Base-by-base conservation (phyloP, 2,113 vertebrate genomes). In the Syrmaticus mikado region DNA sequence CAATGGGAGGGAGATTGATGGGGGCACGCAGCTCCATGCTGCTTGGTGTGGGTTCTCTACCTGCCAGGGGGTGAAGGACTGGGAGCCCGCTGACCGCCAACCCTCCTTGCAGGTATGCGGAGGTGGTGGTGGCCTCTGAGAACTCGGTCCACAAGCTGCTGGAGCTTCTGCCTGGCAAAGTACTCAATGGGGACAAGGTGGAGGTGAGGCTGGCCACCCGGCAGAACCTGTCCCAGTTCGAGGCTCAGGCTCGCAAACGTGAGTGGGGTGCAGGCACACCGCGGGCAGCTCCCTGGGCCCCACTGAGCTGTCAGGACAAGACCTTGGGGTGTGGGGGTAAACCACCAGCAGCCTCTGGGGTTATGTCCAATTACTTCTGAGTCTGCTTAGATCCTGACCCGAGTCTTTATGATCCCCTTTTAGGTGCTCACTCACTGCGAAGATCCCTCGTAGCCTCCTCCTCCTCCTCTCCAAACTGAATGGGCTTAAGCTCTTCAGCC, bases 241-340 rank as follows among this genome's bases (percentile, higher is more conserved):
- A 99, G 97, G 98, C 98, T 5, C 95, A 98, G 96, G 98, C 98
- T 97, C 98, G 98, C 94, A 99, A 99, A 98, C 98, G 99, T 99
- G 98, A 99, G 98, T 94, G 84, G 1, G 46, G 45, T 5, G 1
- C 27, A 27, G 36, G 52, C 40, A 6, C 1, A 1, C 24, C 1
- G 5, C 1, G 18, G 43, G 80, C 15, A 45, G 3, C 68, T n/a
- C 85, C 74, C 13, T 18, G 21, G 55, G 52, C 13, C 80, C 79
- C 70, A 13, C 41, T 85, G 74, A 94, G 82, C 71, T 85, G 74
- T 76, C 85, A 91, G 90, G 76, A 70, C 12, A 6, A 85, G 72
- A 53, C 83, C 76, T 87, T 2, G 32, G 94, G 78, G 79, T 62
- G 85, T 64, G 80, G 84, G 80, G 84, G 77, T 41, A 68, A 71